Percentiles rank a stretch among this genome's conserved stretches.
These are phyloP conservation scores for Choristoneura rosaceana DNA, from an alignment of 2,888 invertebrate genomes.

Conservation along the genomic window DNA sequence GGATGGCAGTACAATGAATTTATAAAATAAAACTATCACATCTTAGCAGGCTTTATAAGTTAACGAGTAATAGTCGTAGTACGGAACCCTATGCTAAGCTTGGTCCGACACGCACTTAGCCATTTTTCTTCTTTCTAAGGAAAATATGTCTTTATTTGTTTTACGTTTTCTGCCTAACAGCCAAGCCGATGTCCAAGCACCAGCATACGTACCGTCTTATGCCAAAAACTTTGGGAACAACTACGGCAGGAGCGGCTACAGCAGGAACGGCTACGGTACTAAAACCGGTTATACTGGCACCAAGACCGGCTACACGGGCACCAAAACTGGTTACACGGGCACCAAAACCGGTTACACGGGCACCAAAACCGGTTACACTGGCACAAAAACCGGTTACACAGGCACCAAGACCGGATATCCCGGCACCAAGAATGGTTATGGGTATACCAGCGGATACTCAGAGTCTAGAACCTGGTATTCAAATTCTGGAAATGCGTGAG, in stretches of 20 bases:
- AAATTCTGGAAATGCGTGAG: constrained; percentile 63
- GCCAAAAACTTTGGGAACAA: constrained; percentile 50
- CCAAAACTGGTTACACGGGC: constrained; percentile 46
- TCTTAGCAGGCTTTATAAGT: no score
- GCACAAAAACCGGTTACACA: constrained; percentile 44
- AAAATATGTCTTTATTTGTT: neutral
- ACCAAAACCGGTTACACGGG: constrained; percentile 45
- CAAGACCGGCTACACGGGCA: constrained; percentile 35
- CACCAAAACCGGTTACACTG: constrained; percentile 44
- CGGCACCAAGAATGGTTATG: constrained; percentile 47
- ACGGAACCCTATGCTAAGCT: no score
- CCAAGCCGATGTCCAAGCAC: constrained; percentile 76
- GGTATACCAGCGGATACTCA: constrained; percentile 53
- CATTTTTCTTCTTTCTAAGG: no score
- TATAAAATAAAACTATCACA: no score
- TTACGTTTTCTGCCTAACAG: constrained; percentile 53
- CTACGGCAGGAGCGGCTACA: constrained; percentile 7
- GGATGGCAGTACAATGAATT: no score
- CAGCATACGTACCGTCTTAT: constrained; percentile 68
- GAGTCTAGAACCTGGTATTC: constrained; percentile 65
- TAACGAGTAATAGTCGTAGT: no score
- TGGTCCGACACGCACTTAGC: no score
- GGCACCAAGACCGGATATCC: constrained; percentile 38
- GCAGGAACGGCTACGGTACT: neutral
- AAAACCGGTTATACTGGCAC: no score